Evolutionary conservation across 2,113 vertebrate species (phyloP).

Genomic region (Sphaerodactylus townsendi): DNA sequence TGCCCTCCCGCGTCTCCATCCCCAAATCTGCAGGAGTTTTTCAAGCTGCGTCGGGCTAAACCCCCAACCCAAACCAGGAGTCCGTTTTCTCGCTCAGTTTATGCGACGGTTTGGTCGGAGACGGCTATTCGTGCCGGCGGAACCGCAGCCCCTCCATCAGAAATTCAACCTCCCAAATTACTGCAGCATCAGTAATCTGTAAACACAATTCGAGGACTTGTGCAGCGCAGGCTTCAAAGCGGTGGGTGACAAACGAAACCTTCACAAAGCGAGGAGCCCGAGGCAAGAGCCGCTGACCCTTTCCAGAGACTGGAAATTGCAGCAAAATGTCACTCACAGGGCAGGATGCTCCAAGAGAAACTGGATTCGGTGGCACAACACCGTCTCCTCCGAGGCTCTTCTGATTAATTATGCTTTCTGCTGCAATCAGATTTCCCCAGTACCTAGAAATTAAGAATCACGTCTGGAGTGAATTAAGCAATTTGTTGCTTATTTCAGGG

Average conservation of each 20-base stretch:
- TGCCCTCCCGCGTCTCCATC: no score
- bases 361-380: constrained; percentile 52
- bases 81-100: no score
- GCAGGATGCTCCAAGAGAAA: constrained; percentile 13
- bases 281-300: background rate
- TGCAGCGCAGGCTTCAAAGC: background rate
- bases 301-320: constrained; percentile 3
- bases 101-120: no score
- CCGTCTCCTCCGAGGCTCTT: constrained; percentile 42
- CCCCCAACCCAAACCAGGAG: no score
- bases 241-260: background rate
- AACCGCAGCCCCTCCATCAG: background rate
- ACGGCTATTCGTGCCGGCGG: background rate
- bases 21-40: no score
- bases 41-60: no score
- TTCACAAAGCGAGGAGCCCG: background rate
- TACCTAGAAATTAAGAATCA: constrained; percentile 29
- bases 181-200: background rate
- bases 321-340: background rate
- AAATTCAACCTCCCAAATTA: background rate
- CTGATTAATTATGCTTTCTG: constrained; percentile 33
- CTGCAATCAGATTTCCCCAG: constrained; percentile 7
- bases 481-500: constrained; percentile 13
- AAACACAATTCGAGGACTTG: background rate
- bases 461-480: background rate